phyloP scores from a whole-genome alignment of 2,888 invertebrate species.

The Thymelicus acteon region DNA sequence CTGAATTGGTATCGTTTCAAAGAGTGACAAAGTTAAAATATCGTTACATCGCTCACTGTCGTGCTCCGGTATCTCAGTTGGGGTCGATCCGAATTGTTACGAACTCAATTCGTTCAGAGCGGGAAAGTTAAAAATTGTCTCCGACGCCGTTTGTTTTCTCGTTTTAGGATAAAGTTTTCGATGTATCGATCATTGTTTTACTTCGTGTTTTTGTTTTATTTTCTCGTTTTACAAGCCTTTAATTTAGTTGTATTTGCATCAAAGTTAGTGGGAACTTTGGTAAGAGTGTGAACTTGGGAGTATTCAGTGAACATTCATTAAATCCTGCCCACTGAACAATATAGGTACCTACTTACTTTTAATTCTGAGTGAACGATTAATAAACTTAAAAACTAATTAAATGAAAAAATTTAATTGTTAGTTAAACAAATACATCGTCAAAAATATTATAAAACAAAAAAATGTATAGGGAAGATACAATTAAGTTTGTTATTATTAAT shows the following conservation, averaged over 20 bases:
- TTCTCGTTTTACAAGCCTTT: constrained; percentile 1
- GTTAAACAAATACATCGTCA: too few relatives aligned
- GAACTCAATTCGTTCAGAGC: constrained; percentile 72
- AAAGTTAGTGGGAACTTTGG: background rate
- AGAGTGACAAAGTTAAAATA: background rate
- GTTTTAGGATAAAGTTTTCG: constrained; percentile 43
- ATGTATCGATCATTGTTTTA: constrained; percentile 42
- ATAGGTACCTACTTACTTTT: background rate
- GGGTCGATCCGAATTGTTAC: constrained; percentile 73
- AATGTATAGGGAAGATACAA: background rate
- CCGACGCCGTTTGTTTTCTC: constrained; percentile 54
- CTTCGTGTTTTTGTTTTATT: constrained; percentile 29
- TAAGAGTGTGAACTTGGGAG: too few relatives aligned
- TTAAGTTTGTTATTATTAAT: background rate
- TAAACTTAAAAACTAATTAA: too few relatives aligned
- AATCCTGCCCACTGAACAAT: too few relatives aligned
- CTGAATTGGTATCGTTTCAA: too few relatives aligned
- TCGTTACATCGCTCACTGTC: constrained; percentile 34
- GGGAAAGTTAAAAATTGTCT: constrained; percentile 72
- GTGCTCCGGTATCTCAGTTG: constrained; percentile 64
- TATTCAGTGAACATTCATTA: too few relatives aligned
- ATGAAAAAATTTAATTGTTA: too few relatives aligned
- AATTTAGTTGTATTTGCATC: background rate
- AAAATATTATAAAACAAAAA: too few relatives aligned
- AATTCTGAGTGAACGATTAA: too few relatives aligned